Evolutionary conservation across 2,888 invertebrate genomes (phyloP).

Genomic region (Hirtodrosophila duncani): DNA sequence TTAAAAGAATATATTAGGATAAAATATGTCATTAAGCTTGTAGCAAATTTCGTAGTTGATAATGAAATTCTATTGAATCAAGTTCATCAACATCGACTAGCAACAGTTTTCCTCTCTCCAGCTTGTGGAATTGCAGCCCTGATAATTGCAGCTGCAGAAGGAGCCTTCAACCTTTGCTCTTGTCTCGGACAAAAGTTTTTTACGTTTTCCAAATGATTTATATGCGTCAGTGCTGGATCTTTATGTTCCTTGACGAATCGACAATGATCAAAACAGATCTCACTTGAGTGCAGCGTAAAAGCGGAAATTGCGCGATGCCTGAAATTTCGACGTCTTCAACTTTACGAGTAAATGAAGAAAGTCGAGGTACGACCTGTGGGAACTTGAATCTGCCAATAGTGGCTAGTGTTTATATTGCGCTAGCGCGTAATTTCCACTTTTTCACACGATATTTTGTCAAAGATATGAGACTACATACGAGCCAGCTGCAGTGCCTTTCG

Average conservation of each 20-base stretch:
- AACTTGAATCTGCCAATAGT: slow-evolving; percentile 20
- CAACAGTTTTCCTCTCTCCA: background rate
- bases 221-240: slow-evolving; percentile 18
- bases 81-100: no score
- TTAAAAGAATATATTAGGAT: no score
- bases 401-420: slow-evolving; percentile 12
- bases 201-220: slow-evolving; percentile 24
- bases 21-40: no score
- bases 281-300: slow-evolving; percentile 22
- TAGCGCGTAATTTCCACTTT: slow-evolving; percentile 16
- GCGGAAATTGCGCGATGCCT: slow-evolving; percentile 51
- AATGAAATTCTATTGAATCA: no score
- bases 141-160: slow-evolving; percentile 25
- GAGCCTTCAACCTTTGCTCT: slow-evolving; percentile 25
- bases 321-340: slow-evolving; percentile 39
- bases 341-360: slow-evolving; percentile 50
- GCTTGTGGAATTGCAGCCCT: slow-evolving; percentile 2
- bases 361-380: slow-evolving; percentile 31
- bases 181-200: slow-evolving; percentile 13
- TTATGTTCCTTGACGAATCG: slow-evolving; percentile 58
- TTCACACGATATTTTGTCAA: slow-evolving; percentile 63
- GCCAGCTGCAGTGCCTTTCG: slow-evolving; percentile 8
- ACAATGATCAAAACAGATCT: slow-evolving; percentile 41
- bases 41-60: no score
- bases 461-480: slow-evolving; percentile 42